These are phyloP conservation scores for Littorina saxatilis DNA, from an alignment of 1,140 invertebrate genomes.

Conservation along the genomic window DNA sequence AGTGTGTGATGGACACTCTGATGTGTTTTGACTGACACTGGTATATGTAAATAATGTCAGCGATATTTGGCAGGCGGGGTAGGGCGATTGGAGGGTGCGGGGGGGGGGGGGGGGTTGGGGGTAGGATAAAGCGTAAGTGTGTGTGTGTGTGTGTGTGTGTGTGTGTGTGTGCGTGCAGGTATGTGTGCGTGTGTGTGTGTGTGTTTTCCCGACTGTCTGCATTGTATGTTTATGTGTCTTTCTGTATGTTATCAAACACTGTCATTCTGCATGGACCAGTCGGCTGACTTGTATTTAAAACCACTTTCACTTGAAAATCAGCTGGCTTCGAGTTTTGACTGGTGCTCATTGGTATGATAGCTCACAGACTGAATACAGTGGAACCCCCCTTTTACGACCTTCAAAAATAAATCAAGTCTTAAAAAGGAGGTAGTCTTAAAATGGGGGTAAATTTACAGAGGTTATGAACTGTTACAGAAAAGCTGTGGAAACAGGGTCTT, in stretches of 20 bases:
- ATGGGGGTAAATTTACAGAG: too few relatives aligned
- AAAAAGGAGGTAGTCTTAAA: too few relatives aligned
- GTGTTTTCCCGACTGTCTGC: background rate
- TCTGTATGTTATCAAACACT: background rate
- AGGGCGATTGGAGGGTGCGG: too few relatives aligned
- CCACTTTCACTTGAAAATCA: background rate
- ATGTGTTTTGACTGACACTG: too few relatives aligned
- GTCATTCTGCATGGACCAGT: background rate
- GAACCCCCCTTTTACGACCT: background rate
- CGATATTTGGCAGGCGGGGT: too few relatives aligned
- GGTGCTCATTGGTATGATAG: background rate
- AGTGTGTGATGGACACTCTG: too few relatives aligned
- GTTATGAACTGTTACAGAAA: too few relatives aligned
- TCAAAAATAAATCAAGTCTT: background rate
- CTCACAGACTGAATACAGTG: background rate
- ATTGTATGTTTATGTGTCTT: background rate
- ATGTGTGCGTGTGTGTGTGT: background rate
- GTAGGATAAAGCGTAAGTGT: too few relatives aligned
- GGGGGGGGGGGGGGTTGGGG: too few relatives aligned
- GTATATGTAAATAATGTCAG: too few relatives aligned
- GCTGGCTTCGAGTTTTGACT: background rate
- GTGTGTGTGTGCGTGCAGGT: background rate
- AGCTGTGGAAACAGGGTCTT: too few relatives aligned
- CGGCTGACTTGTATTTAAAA: too few relatives aligned
- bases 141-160: conserved; percentile 9